phyloP scores from a whole-genome alignment of 1,140 invertebrate genomes.

The Pseudachorutes palmiensis region DNA sequence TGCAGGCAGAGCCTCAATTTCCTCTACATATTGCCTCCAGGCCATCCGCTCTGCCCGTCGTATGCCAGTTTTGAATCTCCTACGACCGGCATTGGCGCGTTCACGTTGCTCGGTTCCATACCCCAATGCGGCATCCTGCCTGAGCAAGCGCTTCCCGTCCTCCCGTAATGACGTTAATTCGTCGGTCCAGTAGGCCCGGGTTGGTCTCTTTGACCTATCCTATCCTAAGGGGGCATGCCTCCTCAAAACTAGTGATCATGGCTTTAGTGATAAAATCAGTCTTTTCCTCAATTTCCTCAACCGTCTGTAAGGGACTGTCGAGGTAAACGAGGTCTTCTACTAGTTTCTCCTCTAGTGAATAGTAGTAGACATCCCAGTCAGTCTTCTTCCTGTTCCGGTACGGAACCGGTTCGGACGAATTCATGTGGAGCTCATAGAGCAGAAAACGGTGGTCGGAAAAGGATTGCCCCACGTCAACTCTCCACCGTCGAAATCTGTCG shows the following conservation, averaged over 20 bases:
- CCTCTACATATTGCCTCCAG: too few species aligned
- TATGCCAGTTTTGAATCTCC: slow-evolving; percentile 1
- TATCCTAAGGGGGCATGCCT: slow-evolving; percentile 9
- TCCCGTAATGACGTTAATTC: background rate
- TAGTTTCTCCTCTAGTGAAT: background rate
- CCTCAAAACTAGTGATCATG: background rate
- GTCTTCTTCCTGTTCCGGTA: slow-evolving; percentile 20
- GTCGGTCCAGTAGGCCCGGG: slow-evolving; percentile 3
- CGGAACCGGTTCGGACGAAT: background rate
- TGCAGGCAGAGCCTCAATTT: too few species aligned
- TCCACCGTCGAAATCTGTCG: slow-evolving; percentile 12
- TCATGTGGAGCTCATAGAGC: background rate
- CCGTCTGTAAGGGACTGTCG: too few species aligned
- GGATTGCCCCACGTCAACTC: slow-evolving; percentile 18
- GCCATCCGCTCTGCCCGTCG: too few species aligned
- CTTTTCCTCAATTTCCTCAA: slow-evolving; percentile 12
- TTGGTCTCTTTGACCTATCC: background rate
- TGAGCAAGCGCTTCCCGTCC: background rate
- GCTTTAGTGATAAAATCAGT: background rate
- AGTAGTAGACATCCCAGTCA: slow-evolving; percentile 12
- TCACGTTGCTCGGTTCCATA: background rate
- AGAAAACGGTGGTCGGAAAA: slow-evolving; percentile 25
- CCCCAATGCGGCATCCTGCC: background rate
- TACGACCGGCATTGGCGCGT: background rate
- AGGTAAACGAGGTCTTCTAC: background rate